Base-by-base conservation (phyloP, 2,888 invertebrate species). In the Keiferia lycopersicella region DNA sequence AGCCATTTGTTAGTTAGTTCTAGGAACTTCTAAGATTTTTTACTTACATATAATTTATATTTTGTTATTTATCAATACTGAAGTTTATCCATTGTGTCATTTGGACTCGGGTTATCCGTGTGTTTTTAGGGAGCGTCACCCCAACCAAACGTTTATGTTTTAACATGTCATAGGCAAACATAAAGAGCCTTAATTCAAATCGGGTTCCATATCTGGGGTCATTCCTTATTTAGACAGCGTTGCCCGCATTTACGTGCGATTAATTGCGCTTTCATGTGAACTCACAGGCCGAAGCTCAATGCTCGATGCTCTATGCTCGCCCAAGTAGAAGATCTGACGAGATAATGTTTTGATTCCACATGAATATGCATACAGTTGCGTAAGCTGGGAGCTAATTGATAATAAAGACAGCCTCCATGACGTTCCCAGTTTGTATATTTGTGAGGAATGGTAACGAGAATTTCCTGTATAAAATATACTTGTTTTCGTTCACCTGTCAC, bases 301-400 rank as follows among this genome's bases (percentile, higher is more conserved):
- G 10, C 34, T 41, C 63, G 61, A 34, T 34, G 10, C 34, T 41
- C 63, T 59, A 61, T 68, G 56, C 56, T 77, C 81, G 69, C 69
- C 75, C 79, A 77, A 75, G 80, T 74, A 73, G 78, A 79, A 74
- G 71, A 74, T 71, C 72, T 75, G 73, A 75, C 73, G 72, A 66
- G 64, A 64, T 64, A 62, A 64, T 66, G 63, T 68, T 68, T 62
- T 70, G 62, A 66, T 62, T 39, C 53, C 41, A 51, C 63, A 63
- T 63, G 66, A 64, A 64, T 64, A 48, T 57, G 58, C 58, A 65
- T 60, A 61, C 26, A n/a, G 60, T 39, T 63, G 59, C 63, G 61
- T 63, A 65, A 65, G 41, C 20, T 48, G 61, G 41, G 22, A 56
- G 64, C 64, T 66, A 65, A 65, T 65, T 62, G 62, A 34, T 62